Conservation (phyloP, 2,797 vertebrate species). For the Ataeniobius toweri region DNA sequence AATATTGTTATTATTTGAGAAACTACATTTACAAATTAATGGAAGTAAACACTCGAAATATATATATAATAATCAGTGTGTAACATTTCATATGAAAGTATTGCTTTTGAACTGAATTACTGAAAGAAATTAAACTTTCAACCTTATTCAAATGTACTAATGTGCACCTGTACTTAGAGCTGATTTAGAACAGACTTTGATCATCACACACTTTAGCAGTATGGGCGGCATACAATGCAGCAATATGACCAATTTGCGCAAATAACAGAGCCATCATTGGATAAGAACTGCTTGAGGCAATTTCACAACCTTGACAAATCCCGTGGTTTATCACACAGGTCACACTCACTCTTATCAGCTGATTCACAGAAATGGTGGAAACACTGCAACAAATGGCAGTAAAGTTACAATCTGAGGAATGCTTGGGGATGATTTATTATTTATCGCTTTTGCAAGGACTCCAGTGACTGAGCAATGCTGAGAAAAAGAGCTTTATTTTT, state of each 20-base stretch:
- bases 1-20: neutral
- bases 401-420: slow-evolving; percentile 17
- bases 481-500: slow-evolving; percentile 10
- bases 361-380: slow-evolving; percentile 12
- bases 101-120: neutral
- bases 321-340: slow-evolving; percentile 42
- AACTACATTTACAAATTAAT: neutral
- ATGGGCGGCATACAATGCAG: neutral
- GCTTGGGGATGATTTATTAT: slow-evolving; percentile 1
- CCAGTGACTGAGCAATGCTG: neutral
- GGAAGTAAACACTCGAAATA: neutral
- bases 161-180: neutral
- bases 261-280: slow-evolving; percentile 5
- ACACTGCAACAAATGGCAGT: slow-evolving; percentile 6
- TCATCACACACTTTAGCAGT: neutral
- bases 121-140: neutral
- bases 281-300: slow-evolving; percentile 10
- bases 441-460: neutral
- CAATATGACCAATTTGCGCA: slow-evolving; percentile 5
- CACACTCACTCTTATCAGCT: slow-evolving; percentile 20
- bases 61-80: neutral
- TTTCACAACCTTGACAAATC: slow-evolving; percentile 21
- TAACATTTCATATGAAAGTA: neutral
- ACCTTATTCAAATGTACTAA: neutral
- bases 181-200: neutral